Base-by-base conservation (phyloP, 2,113 vertebrate genomes). In the Diphyllodes magnificus region DNA sequence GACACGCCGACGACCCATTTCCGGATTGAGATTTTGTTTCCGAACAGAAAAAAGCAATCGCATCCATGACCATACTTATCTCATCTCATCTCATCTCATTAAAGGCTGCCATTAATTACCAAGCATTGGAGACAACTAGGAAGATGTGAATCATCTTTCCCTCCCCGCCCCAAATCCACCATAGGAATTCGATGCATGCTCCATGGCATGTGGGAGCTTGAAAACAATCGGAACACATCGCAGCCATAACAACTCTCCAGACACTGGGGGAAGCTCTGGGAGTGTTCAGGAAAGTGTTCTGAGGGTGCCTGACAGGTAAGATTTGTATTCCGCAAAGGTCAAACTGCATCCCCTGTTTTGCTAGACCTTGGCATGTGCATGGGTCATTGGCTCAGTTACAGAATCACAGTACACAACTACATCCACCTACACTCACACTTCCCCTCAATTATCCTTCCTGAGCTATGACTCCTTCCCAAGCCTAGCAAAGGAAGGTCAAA, bases 101-200 rank as follows among this genome's bases (percentile, higher is more conserved):
- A 83, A 59, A 73, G 63, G n/a, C 54, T 70, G 71, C 68, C 85
- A 90, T 78, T 94, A 95, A 95, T 92, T 83, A 80, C 24, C 42
- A 24, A 49, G 42, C 77, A 86, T 3, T 6, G 7, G 21, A 86
- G 51, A 75, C 69, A 78, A 35, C 28, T 3, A 25, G 84, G 90
- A 82, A 94, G 47, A 70, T 1, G 16, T 95, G 96, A 96, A n/a
- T 96, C 96, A 95, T 19, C 86, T 69, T 91, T 77, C 81, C 56
- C 28, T 86, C 86, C 92, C 86, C 2, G 0, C 39, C 53, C 39
- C 64, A 63, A 60, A 82, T 15, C 44, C 79, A n/a, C 35, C 18
- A 50, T 0, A 70, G 76, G 82, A 94, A 76, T 77, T 72, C 4
- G 0, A 13, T 28, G 75, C 22, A 22, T 2, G 33, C 25, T 77